Evolutionary conservation across 2,797 vertebrate genomes (phyloP).

Genomic region (Caiman crocodilus): DNA sequence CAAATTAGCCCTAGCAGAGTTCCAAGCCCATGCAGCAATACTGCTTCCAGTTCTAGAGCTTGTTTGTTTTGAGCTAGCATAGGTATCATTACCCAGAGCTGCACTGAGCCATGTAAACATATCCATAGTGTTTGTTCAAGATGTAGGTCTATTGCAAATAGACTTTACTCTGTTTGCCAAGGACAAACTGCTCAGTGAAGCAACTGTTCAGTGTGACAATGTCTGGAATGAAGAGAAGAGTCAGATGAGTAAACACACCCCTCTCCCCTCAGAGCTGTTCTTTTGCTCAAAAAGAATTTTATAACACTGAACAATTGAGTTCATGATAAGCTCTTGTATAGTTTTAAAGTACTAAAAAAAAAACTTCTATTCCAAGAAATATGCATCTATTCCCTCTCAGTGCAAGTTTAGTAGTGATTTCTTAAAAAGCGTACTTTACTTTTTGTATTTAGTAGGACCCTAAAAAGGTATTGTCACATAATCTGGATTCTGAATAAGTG

Average conservation of each 20-base stretch:
- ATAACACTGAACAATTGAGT: not conserved
- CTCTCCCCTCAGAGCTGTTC: not conserved
- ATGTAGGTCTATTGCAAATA: constrained; percentile 33
- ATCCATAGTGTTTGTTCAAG: constrained; percentile 34
- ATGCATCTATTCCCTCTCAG: not conserved
- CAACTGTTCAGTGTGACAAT: constrained; percentile 28
- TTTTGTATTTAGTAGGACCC: too few species aligned
- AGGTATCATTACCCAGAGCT: too few species aligned
- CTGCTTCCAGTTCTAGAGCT: too few species aligned
- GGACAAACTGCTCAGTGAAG: constrained; percentile 10
- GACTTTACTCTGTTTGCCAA: not conserved
- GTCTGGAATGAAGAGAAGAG: constrained; percentile 9
- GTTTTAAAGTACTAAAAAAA: not conserved
- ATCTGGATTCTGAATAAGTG: too few species aligned
- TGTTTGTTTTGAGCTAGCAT: too few species aligned
- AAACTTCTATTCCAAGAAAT: not conserved
- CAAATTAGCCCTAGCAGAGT: too few species aligned
- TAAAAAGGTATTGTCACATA: not conserved
- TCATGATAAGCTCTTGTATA: not conserved
- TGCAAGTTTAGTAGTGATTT: not conserved
- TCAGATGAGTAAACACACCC: constrained; percentile 8
- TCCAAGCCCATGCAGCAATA: too few species aligned
- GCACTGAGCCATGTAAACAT: not conserved
- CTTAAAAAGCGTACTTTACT: not conserved
- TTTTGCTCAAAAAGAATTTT: not conserved